phyloP scores from a whole-genome alignment of 64 coral and sea anemone genomes.

The Montipora cactus region DNA sequence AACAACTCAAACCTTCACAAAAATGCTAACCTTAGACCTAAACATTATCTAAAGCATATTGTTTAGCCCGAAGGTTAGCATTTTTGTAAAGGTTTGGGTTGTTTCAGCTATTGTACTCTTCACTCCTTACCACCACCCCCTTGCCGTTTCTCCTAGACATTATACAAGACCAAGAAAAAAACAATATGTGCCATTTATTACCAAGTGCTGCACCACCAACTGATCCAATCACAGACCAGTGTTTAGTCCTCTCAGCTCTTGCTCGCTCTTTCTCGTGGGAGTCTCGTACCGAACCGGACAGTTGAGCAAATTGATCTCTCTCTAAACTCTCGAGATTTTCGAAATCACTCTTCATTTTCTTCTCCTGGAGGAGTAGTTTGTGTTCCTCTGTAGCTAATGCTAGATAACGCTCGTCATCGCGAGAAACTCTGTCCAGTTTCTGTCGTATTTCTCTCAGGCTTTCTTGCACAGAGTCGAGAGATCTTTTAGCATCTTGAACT shows the following conservation, averaged over 20 bases:
- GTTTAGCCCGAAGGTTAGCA: no score
- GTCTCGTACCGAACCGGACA: slow-evolving; percentile 91
- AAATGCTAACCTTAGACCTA: no score
- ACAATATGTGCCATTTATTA: slow-evolving; percentile 9
- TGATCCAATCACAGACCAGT: slow-evolving; percentile 97
- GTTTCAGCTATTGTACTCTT: no score
- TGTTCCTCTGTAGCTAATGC: slow-evolving; percentile 94
- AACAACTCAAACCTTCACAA: no score
- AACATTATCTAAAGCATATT: no score
- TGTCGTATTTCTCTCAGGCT: slow-evolving; percentile 78
- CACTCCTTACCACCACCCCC: no score
- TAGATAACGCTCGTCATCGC: slow-evolving; percentile 95
- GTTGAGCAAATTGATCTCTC: slow-evolving; percentile 86
- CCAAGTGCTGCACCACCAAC: slow-evolving; percentile 90
- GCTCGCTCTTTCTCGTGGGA: slow-evolving; percentile 91
- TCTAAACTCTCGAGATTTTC: slow-evolving; percentile 78
- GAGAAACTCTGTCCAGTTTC: slow-evolving; percentile 80
- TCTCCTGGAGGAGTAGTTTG: slow-evolving; percentile 80
- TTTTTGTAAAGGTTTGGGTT: no score
- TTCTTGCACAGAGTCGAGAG: slow-evolving; percentile 59
- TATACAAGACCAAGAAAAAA: no score
- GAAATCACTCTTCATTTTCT: slow-evolving; percentile 72
- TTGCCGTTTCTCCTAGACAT: no score
- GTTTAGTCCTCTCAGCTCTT: slow-evolving; percentile 94
- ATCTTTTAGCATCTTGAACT: slow-evolving; percentile 71